Base-by-base conservation (phyloP, 2,797 vertebrate genomes). In the Erethizon dorsatum region DNA sequence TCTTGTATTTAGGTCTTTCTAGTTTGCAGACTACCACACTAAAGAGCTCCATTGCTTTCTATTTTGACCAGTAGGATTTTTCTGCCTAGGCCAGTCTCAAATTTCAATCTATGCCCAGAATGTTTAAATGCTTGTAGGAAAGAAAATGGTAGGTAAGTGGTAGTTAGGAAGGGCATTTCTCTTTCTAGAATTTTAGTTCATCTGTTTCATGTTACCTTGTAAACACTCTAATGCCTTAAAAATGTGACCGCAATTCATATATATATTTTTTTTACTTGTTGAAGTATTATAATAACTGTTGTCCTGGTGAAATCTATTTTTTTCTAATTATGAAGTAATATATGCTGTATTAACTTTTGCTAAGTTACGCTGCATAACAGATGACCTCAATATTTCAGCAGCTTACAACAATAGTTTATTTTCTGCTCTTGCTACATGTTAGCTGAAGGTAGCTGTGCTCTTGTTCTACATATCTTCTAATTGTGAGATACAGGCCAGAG, bases 331-430 rank as follows among this genome's bases (percentile, higher is more conserved):
- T 78, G 71, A 91, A 89, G 7, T 91, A 88, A 82, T 57, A 41
- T 4, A 77, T 71, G 31, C 47, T 83, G 6, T 87, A 59, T 95
- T 97, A 84, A 94, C 77, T 95, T 97, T 87, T 82, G 73, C 79
- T 86, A 33, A 94, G 50, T 86, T 89, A 75, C 77, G 59, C 73
- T 94, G 17, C 63, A 56, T 91, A 93, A 91, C 77, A 93, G n/a
- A 92, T 96, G 88, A 94, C 65, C 45, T 91, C 69, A 87, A 33
- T 97, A 95, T 97, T 96, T 96, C 56, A 96, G 83, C 73, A 90
- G 15, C 18, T 96, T 92, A 69, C 26, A 83, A 59, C 86, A 94
- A 78, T 95, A 24, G n/a, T 77, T 95, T 93, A 41, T 86, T 94
- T 93, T 95, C 78, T 78, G 57, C 17, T 96, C 63, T 93, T 96